Base-by-base conservation (phyloP, 2,797 vertebrate genomes). In the Psittacula derbiana region DNA sequence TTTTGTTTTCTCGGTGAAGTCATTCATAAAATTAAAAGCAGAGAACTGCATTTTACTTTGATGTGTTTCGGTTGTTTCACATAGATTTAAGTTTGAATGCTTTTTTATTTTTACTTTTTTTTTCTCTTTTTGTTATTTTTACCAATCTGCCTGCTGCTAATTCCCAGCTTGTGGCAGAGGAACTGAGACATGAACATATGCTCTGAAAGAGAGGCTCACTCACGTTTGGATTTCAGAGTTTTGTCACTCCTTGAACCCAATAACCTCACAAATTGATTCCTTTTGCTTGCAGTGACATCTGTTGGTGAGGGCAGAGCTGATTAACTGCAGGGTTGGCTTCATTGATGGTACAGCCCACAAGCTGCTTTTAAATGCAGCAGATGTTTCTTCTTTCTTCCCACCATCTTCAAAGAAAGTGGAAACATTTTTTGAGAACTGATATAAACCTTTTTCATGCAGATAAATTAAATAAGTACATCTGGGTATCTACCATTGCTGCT, bases 281-380 rank as follows among this genome's bases (percentile, higher is more conserved):
- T 95, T 93, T 94, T 95, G 79, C 79, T 88, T 95, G 49, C 50
- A 96, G 80, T 94, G 95, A 95, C 83, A 94, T 96, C 95, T 95
- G 85, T 96, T 84, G 90, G 84, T 70, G 78, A 96, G 91, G 90
- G 43, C 82, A 95, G 72, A 78, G 72, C 65, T 83, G 76, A 94
- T 87, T 79, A 90, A 88, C 53, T 79, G 20, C 0, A 2, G 60
- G 46, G 65, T 49, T 61, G 57, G n/a, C 55, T 91, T 66, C 71
- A 64, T 2, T 43, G 71, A 84, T 19, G 81, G 38, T 55, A 81
- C 40, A 91, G 72, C 25, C 82, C 57, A 75, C 19, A 82, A 90
- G 50, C 47, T 62, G 27, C 74, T 91, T 80, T 28, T 66, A 33
- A 49, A 41, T 43, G 9, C 13, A 66, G 20, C 64, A 96, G 80